A percentile compares a stretch with the other conserved stretches of the same genome.
phyloP scores from a whole-genome alignment of 2,888 invertebrate species.

The Agriopis leucophaearia region DNA sequence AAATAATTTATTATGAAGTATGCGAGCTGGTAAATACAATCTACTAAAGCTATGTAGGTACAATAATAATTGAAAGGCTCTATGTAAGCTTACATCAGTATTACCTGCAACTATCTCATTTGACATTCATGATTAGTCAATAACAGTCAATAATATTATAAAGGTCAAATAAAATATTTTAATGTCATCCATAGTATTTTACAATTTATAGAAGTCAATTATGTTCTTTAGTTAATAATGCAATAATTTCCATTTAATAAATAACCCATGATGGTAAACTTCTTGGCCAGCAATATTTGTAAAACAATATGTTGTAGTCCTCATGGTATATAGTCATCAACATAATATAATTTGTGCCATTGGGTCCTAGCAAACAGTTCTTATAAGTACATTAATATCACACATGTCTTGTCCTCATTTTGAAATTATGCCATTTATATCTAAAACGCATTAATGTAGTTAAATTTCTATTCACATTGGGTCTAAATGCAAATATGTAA shows the following conservation, averaged over 20 bases:
- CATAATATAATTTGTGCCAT: neutral
- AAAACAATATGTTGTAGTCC: neutral
- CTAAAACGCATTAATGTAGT: neutral
- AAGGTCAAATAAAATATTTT: too few relatives aligned
- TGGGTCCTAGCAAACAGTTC: neutral
- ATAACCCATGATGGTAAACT: neutral
- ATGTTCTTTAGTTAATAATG: too few relatives aligned
- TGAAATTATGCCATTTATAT: neutral
- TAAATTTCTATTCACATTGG: neutral
- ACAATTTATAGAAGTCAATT: neutral
- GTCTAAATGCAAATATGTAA: conserved; percentile 11
- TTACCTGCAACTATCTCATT: neutral
- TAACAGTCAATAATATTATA: neutral
- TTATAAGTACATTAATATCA: neutral
- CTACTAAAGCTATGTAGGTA: too few relatives aligned
- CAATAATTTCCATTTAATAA: neutral
- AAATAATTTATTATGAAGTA: too few relatives aligned
- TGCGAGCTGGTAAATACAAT: neutral
- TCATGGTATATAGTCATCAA: neutral
- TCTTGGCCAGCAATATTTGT: neutral
- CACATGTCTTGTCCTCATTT: neutral
- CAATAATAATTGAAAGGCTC: too few relatives aligned
- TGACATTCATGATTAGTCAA: neutral
- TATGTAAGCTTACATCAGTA: too few relatives aligned
- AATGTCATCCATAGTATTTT: too few relatives aligned